phyloP scores from a whole-genome alignment of 2,113 vertebrate genomes.

The Scytalopus superciliaris region DNA sequence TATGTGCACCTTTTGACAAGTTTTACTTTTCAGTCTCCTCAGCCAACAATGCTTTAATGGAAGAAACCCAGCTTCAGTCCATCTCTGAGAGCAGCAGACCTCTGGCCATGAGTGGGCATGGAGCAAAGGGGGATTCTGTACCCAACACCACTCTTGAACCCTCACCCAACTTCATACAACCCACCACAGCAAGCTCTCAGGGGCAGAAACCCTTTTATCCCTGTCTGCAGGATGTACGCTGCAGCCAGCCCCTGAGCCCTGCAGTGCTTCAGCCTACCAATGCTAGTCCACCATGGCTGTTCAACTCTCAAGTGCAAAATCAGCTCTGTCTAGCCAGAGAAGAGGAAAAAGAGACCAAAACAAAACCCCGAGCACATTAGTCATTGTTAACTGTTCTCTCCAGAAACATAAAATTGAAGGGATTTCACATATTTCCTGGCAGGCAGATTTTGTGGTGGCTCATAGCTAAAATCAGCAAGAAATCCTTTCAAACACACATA shows the following conservation, averaged over 20 bases:
- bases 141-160: background rate
- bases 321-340: background rate
- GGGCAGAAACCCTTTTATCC: background rate
- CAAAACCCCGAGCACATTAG: background rate
- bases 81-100: background rate
- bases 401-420: background rate
- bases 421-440: slow-evolving; percentile 1
- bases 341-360: background rate
- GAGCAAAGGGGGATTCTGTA: background rate
- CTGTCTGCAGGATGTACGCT: background rate
- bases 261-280: background rate
- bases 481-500: slow-evolving; percentile 34
- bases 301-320: background rate
- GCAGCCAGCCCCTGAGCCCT: background rate
- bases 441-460: background rate
- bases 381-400: slow-evolving; percentile 3
- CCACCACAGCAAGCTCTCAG: background rate
- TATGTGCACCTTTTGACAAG: background rate
- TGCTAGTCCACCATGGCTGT: background rate
- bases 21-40: background rate
- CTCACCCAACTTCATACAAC: background rate
- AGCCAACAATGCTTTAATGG: background rate
- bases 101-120: background rate
- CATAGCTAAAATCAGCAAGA: slow-evolving; percentile 52
- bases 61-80: background rate